Conservation (phyloP, 2,113 vertebrate genomes). For the Ailuropoda melanoleuca region DNA sequence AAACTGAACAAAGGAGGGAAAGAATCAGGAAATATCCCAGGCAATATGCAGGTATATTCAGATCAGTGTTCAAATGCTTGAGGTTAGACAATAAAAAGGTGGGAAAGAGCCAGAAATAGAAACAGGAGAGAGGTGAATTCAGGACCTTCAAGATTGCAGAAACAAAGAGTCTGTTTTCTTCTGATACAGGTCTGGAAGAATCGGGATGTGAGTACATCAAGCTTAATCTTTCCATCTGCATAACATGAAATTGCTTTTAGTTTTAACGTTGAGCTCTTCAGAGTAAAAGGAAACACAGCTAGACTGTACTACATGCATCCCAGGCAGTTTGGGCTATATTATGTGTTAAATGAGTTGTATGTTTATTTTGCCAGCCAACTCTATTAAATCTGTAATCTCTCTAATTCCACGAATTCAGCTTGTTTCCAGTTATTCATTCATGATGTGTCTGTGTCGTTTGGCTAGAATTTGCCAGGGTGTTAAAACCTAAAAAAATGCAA, state of each 20-base stretch:
- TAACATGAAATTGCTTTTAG: not conserved
- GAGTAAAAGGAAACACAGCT: not conserved
- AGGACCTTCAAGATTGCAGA: not conserved
- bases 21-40: not conserved
- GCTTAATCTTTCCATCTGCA: not conserved
- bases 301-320: not conserved
- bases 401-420: slow-evolving; percentile 3
- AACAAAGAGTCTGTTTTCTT: not conserved
- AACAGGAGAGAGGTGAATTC: not conserved
- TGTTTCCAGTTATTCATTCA: slow-evolving; percentile 10
- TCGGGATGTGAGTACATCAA: not conserved
- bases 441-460: not conserved
- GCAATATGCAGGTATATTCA: not conserved
- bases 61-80: not conserved
- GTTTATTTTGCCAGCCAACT: slow-evolving; percentile 13
- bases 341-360: not conserved
- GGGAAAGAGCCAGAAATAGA: not conserved
- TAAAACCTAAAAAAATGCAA: not conserved
- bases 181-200: not conserved
- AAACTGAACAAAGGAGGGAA: not conserved
- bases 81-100: not conserved
- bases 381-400: not conserved
- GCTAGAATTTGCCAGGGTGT: slow-evolving; percentile 28
- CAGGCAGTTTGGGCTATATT: not conserved
- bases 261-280: not conserved